Percentiles rank a stretch among this genome's conserved stretches.
These are phyloP conservation scores for Nyctalus aviator DNA, from an alignment of 2,797 vertebrate species.

Conservation along the genomic window DNA sequence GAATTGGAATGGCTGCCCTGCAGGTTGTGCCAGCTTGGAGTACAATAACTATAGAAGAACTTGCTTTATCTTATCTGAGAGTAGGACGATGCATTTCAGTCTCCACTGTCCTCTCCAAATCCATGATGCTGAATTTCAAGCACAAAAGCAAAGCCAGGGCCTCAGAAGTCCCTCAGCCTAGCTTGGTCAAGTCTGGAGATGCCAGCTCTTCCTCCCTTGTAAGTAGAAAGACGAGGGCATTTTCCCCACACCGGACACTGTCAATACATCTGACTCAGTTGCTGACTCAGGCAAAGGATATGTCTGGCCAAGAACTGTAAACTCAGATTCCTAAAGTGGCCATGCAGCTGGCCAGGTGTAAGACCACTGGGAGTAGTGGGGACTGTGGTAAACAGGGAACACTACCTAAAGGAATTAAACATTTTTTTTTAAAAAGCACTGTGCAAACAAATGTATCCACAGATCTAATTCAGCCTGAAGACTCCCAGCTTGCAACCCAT, in stretches of 20 bases:
- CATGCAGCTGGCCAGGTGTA: not conserved
- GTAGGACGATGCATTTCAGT: not conserved
- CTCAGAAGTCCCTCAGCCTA: not conserved
- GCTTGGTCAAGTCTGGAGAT: not conserved
- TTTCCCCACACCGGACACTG: accelerated
- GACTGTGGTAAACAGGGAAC: not conserved
- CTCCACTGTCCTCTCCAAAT: not conserved
- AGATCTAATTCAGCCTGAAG: not conserved
- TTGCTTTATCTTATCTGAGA: not conserved
- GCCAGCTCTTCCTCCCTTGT: not conserved
- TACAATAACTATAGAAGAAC: not conserved
- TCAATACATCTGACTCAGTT: not conserved
- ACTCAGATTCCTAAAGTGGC: not conserved
- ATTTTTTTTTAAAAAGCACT: not conserved
- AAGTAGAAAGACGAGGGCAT: not conserved
- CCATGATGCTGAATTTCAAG: not conserved
- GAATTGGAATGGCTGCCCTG: not conserved
- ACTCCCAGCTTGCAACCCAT: not conserved
- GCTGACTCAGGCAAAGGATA: not conserved
- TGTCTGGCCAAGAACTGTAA: not conserved
- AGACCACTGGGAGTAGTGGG: not conserved
- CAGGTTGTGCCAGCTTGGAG: not conserved
- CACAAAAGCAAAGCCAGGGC: not conserved
- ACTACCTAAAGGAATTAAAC: not conserved
- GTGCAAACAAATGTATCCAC: not conserved